Percentiles rank a stretch among this genome's conserved stretches.
phyloP scores from a whole-genome alignment of 2,113 vertebrate species.

The Conger conger region DNA sequence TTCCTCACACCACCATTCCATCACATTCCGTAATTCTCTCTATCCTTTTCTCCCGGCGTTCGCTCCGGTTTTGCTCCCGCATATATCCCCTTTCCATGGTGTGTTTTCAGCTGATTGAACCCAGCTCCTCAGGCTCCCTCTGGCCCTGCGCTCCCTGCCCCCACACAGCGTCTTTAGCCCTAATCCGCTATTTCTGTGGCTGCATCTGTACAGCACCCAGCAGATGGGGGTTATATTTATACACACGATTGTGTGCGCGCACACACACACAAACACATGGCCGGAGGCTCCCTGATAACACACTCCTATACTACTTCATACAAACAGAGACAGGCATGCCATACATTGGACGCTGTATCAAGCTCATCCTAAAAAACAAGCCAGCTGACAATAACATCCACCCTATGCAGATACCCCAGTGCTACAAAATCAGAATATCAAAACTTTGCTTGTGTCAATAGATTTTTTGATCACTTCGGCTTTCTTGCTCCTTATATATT shows the following conservation, averaged over 20 bases:
- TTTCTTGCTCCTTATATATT: background rate
- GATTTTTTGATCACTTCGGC: too few relatives aligned
- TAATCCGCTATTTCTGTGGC: conserved; percentile 40
- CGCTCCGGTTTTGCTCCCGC: background rate
- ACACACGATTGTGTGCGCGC: background rate
- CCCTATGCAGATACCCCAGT: background rate
- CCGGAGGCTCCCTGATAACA: background rate
- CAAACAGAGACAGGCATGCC: conserved; percentile 16
- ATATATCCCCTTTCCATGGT: background rate
- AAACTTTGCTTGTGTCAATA: too few relatives aligned
- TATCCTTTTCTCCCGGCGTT: background rate
- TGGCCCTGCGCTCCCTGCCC: background rate
- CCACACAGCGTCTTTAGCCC: conserved; percentile 31
- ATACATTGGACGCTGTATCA: background rate
- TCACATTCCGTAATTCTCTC: background rate
- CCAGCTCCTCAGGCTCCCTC: conserved; percentile 1
- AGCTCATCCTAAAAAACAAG: background rate
- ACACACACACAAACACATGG: background rate
- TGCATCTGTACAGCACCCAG: conserved; percentile 40
- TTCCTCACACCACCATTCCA: background rate
- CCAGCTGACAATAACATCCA: background rate
- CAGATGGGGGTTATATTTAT: conserved; percentile 44
- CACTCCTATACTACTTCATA: background rate
- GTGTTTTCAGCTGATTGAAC: background rate
- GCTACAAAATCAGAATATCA: too few relatives aligned